phyloP scores from a whole-genome alignment of 2,113 vertebrate species.

The Chrysemys picta region DNA sequence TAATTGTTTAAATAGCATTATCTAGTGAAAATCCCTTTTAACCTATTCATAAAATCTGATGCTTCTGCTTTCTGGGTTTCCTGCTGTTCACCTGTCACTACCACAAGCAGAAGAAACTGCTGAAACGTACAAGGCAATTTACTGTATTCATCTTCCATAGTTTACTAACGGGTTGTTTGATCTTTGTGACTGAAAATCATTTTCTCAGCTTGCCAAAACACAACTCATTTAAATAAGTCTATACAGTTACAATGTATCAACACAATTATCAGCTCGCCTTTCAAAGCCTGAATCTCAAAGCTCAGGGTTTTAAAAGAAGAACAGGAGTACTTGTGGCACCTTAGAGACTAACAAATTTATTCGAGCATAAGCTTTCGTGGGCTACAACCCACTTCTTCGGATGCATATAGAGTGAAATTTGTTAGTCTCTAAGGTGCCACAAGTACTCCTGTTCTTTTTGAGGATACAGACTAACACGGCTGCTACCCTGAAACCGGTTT shows the following conservation, averaged over 20 bases:
- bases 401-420: too few species aligned
- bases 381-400: too few species aligned
- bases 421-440: too few species aligned
- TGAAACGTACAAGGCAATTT: slow-evolving; percentile 43
- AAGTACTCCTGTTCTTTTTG: too few species aligned
- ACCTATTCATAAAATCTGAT: background rate
- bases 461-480: too few species aligned
- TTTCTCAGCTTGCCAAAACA: slow-evolving; percentile 57
- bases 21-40: background rate
- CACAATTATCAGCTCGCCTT: slow-evolving; percentile 50
- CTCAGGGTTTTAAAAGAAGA: slow-evolving; percentile 62
- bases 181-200: slow-evolving; percentile 70
- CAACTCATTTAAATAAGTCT: slow-evolving; percentile 66
- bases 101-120: slow-evolving; percentile 11
- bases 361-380: too few species aligned
- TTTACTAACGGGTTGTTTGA: slow-evolving; percentile 66
- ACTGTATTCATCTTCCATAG: slow-evolving; percentile 58
- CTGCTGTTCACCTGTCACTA: slow-evolving; percentile 20
- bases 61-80: slow-evolving; percentile 13
- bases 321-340: too few species aligned
- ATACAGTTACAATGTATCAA: slow-evolving; percentile 47
- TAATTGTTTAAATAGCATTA: slow-evolving; percentile 35
- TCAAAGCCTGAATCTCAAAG: slow-evolving; percentile 59
- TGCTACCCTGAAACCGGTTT: too few species aligned
- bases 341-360: too few species aligned